Base-by-base conservation (phyloP, 2,113 vertebrate species). In the Chascanopsetta lugubris region DNA sequence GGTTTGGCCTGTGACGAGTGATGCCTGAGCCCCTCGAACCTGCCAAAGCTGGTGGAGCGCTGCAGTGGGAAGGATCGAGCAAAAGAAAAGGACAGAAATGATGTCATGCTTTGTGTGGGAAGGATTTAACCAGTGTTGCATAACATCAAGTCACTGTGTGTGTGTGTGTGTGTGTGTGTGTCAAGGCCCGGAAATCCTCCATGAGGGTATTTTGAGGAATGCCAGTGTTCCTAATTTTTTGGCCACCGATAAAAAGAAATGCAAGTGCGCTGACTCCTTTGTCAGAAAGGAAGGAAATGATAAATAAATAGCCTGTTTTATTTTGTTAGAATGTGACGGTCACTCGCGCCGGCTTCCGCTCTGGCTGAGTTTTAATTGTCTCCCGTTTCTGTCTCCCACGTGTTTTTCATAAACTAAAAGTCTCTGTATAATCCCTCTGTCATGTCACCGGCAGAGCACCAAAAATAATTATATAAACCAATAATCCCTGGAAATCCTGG, bases 41-140 rank as follows among this genome's bases (percentile, higher is more conserved):
- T 93, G 62, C 95, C 95, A 65, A 96, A 96, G 81, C 95, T 97
- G 30, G 93, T 95, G 7, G 95, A 93, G 64, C 95, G 93, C 95
- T 97, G 88, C 13, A n/a, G n/a, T n/a, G 72, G 32, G 42, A 13
- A 75, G 32, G 61, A 65, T 79, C 47, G 24, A 26, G 64, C 26
- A 56, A 30, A 57, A 26, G 48, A 47, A 58, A n/a, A 68, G 12
- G 30, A 18, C 51, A 6, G 13, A 29, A 27, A 29, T 63, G 3
- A 58, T 4, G 29, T 6, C 18, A 17, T 2, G 0, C 18, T 48
- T 47, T 22, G 29, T 29, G 36, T 12, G 6, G 47, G 20, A 42
- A 25, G 32, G 5, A n/a, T n/a, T 49, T 50, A 40, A 40, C 22
- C 34, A 61, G 21, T 3, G 22, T 65, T 53, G 4, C 30, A 30